Evolutionary conservation across 2,888 invertebrate species (phyloP).

Genomic region (Autographa gamma): DNA sequence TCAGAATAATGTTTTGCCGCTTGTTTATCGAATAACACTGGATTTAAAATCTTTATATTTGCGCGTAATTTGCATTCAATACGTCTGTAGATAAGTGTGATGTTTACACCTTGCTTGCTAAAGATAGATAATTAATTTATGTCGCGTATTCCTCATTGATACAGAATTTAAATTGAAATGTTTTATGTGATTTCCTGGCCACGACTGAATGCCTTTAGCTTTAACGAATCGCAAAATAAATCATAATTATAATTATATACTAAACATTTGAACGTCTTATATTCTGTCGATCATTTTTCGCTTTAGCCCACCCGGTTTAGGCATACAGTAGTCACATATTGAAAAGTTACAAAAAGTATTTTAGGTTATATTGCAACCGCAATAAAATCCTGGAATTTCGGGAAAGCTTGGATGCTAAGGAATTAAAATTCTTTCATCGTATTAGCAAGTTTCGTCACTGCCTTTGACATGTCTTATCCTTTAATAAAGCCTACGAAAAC

Average conservation of each 20-base stretch:
- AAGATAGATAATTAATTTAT: not conserved
- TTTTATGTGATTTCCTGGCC: not conserved
- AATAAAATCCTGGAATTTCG: not conserved
- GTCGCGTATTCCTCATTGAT: conserved; percentile 4
- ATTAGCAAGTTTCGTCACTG: not conserved
- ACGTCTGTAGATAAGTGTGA: conserved; percentile 1
- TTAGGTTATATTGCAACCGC: not conserved
- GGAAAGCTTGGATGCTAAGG: not conserved
- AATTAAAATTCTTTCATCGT: conserved; percentile 4
- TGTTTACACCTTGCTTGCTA: not conserved
- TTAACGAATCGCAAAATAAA: too few relatives aligned
- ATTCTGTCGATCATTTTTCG: too few relatives aligned
- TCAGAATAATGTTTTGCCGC: not conserved
- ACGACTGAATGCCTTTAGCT: too few relatives aligned
- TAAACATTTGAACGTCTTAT: too few relatives aligned
- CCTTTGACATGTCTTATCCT: conserved; percentile 11
- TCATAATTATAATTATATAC: too few relatives aligned
- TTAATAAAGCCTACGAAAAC: conserved; percentile 1
- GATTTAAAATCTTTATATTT: not conserved
- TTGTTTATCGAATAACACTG: not conserved
- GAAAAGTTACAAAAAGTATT: not conserved
- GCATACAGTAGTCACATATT: not conserved
- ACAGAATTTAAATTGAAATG: not conserved
- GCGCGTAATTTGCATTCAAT: conserved; percentile 4
- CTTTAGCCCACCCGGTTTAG: too few relatives aligned